Base-by-base conservation (phyloP, 2,797 vertebrate species). In the Coregonus suidteri region DNA sequence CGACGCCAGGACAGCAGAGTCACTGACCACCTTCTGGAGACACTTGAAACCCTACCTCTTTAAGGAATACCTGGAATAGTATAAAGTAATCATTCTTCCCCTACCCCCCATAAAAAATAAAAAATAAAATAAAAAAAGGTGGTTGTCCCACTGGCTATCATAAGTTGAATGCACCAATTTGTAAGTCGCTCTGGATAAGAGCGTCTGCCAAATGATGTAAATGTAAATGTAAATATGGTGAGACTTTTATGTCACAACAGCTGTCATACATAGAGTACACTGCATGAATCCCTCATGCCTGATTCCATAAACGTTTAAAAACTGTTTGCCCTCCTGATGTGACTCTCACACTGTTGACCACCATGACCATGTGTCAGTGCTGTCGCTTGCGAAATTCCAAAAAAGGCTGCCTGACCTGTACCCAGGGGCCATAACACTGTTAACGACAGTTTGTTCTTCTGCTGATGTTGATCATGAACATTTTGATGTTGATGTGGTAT, bases 401-500 rank as follows among this genome's bases (percentile, higher is more conserved):
- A 47, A 77, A 65, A 65, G 5, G 37, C 25, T 77, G 71, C 68
- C 73, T 35, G 65, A 75, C 30, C 41, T 13, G 1, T 2, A 51
- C 68, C 4, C 11, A 52, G 69, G 13, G 0, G 41, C 52, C 15
- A 0, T 6, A 1, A 16, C n/a, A 69, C 51, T 80, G 66, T 71
- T 72, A 30, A 65, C 6, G 7, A 64, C 71, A 67, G 47, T 80
- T 37, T 70, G 15, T 31, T 54, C 34, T 30, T 47, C 30, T 76
- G 5, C 30, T 67, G 31, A 54, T 13, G n/a, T 72, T 41, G 66
- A 64, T 75, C 51, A 59, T 14, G 37, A 34, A 59, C 81, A 51
- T 84, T 84, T 78, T 2, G 6, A 11, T 84, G 80, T 87, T 84
- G 83, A 53, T 20, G 16, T 78, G 4, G 14, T 14, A 54, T 66